Evolutionary conservation across 2,113 vertebrate genomes (phyloP), one percentile per base, ranked within the genome.

Genomic region (Colius striatus): DNA sequence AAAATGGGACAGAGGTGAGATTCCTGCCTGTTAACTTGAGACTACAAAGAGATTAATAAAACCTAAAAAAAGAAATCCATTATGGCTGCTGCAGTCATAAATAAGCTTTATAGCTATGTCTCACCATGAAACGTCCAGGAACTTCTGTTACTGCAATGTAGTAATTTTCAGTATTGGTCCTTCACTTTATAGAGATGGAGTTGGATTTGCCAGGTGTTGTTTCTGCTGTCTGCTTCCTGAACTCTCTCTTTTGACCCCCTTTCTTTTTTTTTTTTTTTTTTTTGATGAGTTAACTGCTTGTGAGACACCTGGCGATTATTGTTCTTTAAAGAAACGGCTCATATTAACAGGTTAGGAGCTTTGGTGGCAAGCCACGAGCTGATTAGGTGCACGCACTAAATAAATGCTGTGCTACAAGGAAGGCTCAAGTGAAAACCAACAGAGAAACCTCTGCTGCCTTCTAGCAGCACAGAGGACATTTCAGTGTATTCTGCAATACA

Each of bases 251-350:
- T 73, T 20, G 48, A 84, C 50, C 66, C 43, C 45, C 79, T 89
- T 92, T 53, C 80, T 89, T 93, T 53, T 82, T 89, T 93, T 81
- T 89, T 92, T 53, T 82, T 89, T 93, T 53, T 82, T 89, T 93
- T 81, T 73, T 62, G 80, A 84, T 67, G 63, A 93, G 87, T 43
- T 92, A 60, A 72, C 45, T 90, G 71, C 83, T 92, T 75, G 22
- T 79, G 83, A 90, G 91, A 87, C 77, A 92, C 84, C 66, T 88
- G 43, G 79, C 70, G 93, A 71, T 93, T 90, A 73, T 12, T 26
- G 67, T 50, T 87, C 51, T 92, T 95, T 82, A 55, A 92, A 85
- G 89, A 90, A 23, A 30, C 47, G 30, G 83, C 65, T 53, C 18
- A 7, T 41, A 58, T 88, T 87, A 67, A 72, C 81, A 84, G 87